phyloP scores from a whole-genome alignment of 2,797 vertebrate species.

The Neosilurus mollespiculum region DNA sequence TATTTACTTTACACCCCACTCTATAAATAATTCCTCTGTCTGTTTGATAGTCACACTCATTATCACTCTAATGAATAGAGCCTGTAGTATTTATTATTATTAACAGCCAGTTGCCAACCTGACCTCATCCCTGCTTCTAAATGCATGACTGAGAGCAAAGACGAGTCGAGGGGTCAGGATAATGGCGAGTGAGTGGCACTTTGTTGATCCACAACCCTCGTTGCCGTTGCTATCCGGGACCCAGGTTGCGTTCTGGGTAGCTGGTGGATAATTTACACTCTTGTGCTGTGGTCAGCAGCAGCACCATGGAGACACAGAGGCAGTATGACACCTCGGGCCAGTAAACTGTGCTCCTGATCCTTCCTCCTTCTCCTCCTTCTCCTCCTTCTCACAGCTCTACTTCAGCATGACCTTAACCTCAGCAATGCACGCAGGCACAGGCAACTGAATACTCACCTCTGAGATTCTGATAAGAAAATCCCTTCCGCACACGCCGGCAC shows the following conservation, averaged over 20 bases:
- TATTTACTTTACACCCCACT: conserved; percentile 3
- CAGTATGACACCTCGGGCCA: conserved; percentile 48
- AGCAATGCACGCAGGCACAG: conserved; percentile 20
- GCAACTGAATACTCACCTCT: conserved; percentile 41
- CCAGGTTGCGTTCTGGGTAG: conserved; percentile 37
- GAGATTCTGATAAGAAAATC: conserved; percentile 29
- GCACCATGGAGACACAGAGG: conserved; percentile 44
- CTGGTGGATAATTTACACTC: conserved; percentile 49
- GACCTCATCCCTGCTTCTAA: conserved; percentile 18
- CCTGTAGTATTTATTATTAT: conserved; percentile 27
- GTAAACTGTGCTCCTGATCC: conserved; percentile 19
- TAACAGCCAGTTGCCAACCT: conserved; percentile 26
- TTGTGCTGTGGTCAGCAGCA: conserved; percentile 41
- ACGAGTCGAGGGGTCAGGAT: conserved; percentile 43
- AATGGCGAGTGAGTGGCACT: conserved; percentile 33
- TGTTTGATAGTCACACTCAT: conserved; percentile 29
- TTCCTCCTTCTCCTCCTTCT: conserved; percentile 28
- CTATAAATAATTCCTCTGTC: conserved; percentile 34
- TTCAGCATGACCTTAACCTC: conserved; percentile 35
- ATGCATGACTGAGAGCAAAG: conserved; percentile 31
- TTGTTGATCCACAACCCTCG: conserved; percentile 40
- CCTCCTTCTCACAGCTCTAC: conserved; percentile 9
- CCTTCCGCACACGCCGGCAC: conserved; percentile 4
- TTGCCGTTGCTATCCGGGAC: conserved; percentile 37
- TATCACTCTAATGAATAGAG: conserved; percentile 32